phyloP scores from a whole-genome alignment of 2,113 vertebrate genomes.

The Donacobius atricapilla region DNA sequence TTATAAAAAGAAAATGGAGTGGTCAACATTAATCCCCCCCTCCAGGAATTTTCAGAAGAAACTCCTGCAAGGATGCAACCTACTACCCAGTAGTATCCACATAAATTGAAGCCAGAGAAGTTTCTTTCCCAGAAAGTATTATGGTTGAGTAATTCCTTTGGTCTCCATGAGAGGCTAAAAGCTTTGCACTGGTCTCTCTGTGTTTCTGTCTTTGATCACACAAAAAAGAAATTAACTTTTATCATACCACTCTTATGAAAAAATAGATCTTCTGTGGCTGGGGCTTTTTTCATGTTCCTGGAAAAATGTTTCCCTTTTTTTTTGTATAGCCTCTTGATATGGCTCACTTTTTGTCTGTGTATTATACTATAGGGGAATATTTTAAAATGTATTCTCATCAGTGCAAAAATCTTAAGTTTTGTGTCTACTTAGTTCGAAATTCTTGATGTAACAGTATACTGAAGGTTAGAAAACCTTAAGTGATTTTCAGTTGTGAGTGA shows the following conservation, averaged over 20 bases:
- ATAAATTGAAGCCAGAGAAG: neutral
- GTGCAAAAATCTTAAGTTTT: neutral
- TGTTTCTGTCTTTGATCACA: neutral
- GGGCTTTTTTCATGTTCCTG: neutral
- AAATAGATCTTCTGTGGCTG: neutral
- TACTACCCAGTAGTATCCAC: neutral
- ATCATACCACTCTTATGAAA: neutral
- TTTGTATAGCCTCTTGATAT: neutral
- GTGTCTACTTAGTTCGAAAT: neutral
- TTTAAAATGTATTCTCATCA: neutral
- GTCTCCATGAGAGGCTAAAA: neutral
- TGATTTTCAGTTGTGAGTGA: neutral
- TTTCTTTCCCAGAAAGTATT: neutral
- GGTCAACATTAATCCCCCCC: neutral
- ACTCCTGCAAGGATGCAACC: neutral
- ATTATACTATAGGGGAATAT: neutral
- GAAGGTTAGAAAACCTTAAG: neutral
- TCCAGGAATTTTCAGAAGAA: neutral
- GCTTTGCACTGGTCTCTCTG: neutral
- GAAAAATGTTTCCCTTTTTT: neutral
- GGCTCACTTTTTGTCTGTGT: neutral
- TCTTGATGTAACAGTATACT: neutral
- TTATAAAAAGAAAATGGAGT: neutral
- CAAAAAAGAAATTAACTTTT: neutral
- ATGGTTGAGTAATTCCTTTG: neutral